Evolutionary conservation across 1,140 invertebrate genomes (phyloP).

Genomic region (Anoplolepis gracilipes): DNA sequence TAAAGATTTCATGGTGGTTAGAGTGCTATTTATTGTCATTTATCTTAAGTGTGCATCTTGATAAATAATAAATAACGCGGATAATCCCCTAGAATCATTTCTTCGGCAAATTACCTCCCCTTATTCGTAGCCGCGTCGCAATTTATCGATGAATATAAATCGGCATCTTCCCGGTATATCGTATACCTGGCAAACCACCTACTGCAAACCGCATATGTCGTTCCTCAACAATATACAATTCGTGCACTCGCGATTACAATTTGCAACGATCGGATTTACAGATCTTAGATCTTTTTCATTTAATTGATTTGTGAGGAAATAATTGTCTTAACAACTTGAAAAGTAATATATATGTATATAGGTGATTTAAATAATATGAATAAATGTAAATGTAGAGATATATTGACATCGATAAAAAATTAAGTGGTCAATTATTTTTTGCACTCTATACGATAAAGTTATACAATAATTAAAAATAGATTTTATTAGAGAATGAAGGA

Average conservation of each 20-base stretch:
- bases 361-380: background rate
- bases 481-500: background rate
- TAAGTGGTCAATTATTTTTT: background rate
- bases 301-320: background rate
- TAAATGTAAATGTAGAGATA: background rate
- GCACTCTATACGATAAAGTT: background rate
- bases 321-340: background rate
- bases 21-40: conserved; percentile 39
- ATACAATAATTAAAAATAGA: background rate
- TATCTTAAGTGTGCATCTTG: conserved; percentile 22
- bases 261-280: background rate
- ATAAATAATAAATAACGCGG: conserved; percentile 57
- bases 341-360: background rate
- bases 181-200: conserved; percentile 56
- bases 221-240: conserved; percentile 18
- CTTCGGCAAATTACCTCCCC: conserved; percentile 47
- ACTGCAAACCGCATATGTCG: conserved; percentile 54
- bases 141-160: conserved; percentile 73
- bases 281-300: background rate
- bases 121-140: conserved; percentile 35
- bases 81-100: conserved; percentile 54
- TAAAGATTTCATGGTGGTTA: conserved; percentile 28
- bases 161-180: conserved; percentile 62
- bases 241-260: conserved; percentile 1
- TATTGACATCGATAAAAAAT: background rate